Evolutionary conservation across 2,797 vertebrate genomes (phyloP).

Genomic region (Anguilla anguilla): DNA sequence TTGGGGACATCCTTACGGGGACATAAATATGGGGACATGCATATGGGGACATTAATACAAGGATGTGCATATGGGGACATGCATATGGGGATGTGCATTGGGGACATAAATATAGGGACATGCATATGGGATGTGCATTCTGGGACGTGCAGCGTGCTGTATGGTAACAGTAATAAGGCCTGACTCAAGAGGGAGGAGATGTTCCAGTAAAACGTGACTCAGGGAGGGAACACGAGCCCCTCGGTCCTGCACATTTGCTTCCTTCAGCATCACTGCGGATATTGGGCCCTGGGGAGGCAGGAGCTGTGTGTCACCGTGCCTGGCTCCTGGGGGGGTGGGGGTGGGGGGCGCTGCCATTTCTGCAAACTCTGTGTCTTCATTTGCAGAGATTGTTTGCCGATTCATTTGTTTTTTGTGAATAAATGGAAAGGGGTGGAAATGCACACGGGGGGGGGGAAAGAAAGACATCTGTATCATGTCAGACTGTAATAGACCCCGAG

Average conservation of each 20-base stretch:
- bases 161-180: constrained; percentile 37
- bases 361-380: not conserved
- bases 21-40: not conserved
- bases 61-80: too few species aligned
- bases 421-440: not conserved
- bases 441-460: constrained; percentile 23
- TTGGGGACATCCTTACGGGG: not conserved
- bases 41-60: not conserved
- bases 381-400: not conserved
- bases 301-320: not conserved
- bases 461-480: constrained; percentile 50
- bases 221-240: constrained; percentile 51
- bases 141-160: constrained; percentile 23
- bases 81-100: not conserved
- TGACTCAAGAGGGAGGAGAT: constrained; percentile 36
- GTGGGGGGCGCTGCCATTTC: constrained; percentile 44
- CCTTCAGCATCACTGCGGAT: constrained; percentile 19
- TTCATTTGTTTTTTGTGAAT: not conserved
- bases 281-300: not conserved
- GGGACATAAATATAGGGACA: not conserved
- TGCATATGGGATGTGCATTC: too few species aligned
- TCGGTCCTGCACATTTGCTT: constrained; percentile 25
- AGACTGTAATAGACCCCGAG: constrained; percentile 44
- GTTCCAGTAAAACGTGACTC: constrained; percentile 61
- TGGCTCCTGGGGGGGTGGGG: constrained; percentile 24